These are phyloP conservation scores for Cyanoderma ruficeps DNA, from an alignment of 2,113 vertebrate species.

Conservation along the genomic window DNA sequence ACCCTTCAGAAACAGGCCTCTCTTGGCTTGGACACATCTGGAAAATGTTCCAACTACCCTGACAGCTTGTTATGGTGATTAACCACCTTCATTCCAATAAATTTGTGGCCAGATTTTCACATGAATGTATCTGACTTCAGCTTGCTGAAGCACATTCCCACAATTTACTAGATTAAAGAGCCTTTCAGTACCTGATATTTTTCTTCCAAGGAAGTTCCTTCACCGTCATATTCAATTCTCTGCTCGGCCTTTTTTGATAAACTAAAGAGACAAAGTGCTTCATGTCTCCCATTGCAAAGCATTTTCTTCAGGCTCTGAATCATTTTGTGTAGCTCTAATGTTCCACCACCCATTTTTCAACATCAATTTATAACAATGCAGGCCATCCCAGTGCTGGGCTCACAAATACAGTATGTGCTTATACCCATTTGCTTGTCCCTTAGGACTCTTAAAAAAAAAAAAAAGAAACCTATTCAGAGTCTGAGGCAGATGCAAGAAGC, in stretches of 20 bases:
- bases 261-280: background rate
- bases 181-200: slow-evolving; percentile 45
- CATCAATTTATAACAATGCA: slow-evolving; percentile 7
- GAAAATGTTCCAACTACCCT: background rate
- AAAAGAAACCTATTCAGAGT: background rate
- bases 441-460: background rate
- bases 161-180: slow-evolving; percentile 52
- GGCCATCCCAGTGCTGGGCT: background rate
- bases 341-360: slow-evolving; percentile 31
- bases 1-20: background rate
- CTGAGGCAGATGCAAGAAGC: background rate
- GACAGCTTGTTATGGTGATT: slow-evolving; percentile 43
- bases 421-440: background rate
- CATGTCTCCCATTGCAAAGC: background rate
- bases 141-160: slow-evolving; percentile 28
- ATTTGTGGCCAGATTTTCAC: slow-evolving; percentile 18
- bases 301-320: slow-evolving; percentile 44
- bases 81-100: slow-evolving; percentile 33
- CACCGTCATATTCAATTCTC: slow-evolving; percentile 20
- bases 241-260: slow-evolving; percentile 34
- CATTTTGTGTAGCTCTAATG: slow-evolving; percentile 6
- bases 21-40: slow-evolving; percentile 14
- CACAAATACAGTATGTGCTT: background rate
- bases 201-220: slow-evolving; percentile 41
- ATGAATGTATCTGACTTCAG: slow-evolving; percentile 31